Evolutionary conservation across 2,888 invertebrate species (phyloP).

Genomic region (Pammene fasciana): DNA sequence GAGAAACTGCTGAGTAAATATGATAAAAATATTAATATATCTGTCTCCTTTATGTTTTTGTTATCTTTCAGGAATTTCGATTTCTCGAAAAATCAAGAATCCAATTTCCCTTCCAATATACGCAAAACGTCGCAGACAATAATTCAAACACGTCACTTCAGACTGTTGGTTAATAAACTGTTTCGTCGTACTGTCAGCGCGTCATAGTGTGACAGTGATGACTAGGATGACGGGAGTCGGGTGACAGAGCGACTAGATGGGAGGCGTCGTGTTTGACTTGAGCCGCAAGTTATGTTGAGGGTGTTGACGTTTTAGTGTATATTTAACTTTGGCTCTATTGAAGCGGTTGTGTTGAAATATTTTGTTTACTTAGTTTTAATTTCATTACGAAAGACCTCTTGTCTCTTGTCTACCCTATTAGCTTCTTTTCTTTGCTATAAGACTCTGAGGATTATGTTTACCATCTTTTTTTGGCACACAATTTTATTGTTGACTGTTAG

Average conservation of each 20-base stretch:
- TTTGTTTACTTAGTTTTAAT: background rate
- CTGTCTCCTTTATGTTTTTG: background rate
- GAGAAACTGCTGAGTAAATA: background rate
- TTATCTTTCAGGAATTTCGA: background rate
- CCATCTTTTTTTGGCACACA: too few relatives aligned
- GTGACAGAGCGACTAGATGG: conserved; percentile 34
- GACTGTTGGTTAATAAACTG: conserved; percentile 34
- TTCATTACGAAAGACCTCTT: background rate
- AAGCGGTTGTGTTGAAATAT: conserved; percentile 8
- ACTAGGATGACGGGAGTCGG: conserved; percentile 27
- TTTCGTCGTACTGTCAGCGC: conserved; percentile 34
- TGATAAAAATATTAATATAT: background rate
- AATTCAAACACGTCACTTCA: conserved; percentile 28
- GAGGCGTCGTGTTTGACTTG: conserved; percentile 26
- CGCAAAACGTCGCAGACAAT: conserved; percentile 15
- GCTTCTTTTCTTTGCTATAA: too few relatives aligned
- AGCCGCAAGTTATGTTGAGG: conserved; percentile 24
- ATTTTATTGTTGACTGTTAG: too few relatives aligned
- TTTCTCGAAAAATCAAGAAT: background rate
- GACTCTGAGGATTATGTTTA: too few relatives aligned
- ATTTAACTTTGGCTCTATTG: conserved; percentile 15
- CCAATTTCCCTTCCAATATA: conserved; percentile 21
- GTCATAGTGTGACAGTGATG: conserved; percentile 31
- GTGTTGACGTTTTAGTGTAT: conserved; percentile 36
- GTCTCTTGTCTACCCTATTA: background rate